Base-by-base conservation (phyloP, 2,113 vertebrate genomes). In the Rhipidura dahli region DNA sequence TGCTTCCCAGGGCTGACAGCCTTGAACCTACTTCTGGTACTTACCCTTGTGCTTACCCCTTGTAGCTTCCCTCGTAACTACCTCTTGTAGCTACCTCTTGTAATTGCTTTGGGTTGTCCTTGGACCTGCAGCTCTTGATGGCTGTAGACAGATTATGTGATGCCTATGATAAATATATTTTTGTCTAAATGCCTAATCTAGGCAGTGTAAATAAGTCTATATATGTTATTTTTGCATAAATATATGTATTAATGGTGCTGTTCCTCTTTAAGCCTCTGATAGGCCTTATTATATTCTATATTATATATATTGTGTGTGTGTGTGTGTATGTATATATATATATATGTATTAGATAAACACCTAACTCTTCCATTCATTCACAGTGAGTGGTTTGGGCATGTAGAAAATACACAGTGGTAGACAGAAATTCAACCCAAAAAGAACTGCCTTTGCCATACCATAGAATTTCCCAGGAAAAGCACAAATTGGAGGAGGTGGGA, bases 271-370 rank as follows among this genome's bases (percentile, higher is more conserved):
- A 73, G 27, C 14, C 10, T 24, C 7, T 24, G 13, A 30, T 66
- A 61, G 30, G 31, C 18, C 59, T 39, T 83, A 37, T 37, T 81
- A 56, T 13, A 37, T 40, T 54, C 61, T 51, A 50, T 73, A n/a
- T 39, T 30, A 30, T n/a, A 28, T 45, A 5, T 4, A 8, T 7
- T 60, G 24, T 64, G 24, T 57, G 8, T 44, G 7, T n/a, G 5
- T 30, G 15, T 13, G 7, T 27, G 4, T 9, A 3, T 19, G 2
- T 42, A 4, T 19, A 3, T 42, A 40, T 26, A 9, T 15, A 20
- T 61, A 7, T 7, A 31, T 24, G 6, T 16, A n/a, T 53, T 13
- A 60, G 35, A 81, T 63, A n/a, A 87, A 40, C 24, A 84, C 15
- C 17, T 64, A 65, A 60, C 7, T 31, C 8, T 79, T 86, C 30